Conservation (phyloP, 1,140 invertebrate species). For the Teleogryllus occipitalis region DNA sequence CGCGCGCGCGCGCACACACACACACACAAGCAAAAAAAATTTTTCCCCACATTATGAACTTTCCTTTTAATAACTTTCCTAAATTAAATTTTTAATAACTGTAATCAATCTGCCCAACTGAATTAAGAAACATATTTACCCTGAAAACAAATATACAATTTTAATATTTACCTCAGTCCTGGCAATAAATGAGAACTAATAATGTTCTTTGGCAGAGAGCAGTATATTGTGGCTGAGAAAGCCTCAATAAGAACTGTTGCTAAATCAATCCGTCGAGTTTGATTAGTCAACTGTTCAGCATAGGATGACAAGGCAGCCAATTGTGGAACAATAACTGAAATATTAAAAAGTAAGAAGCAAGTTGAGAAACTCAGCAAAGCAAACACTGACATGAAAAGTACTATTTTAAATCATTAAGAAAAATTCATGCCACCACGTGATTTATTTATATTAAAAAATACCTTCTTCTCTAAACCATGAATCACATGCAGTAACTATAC, state of each 20-base stretch:
- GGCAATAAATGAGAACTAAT: conserved; percentile 41
- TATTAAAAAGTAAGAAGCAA: conserved; percentile 24
- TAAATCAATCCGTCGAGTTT: conserved; percentile 48
- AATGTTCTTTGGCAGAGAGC: conserved; percentile 42
- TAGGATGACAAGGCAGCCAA: conserved; percentile 48
- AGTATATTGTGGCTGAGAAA: conserved; percentile 56
- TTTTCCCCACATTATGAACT: too few relatives aligned
- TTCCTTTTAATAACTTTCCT: too few relatives aligned
- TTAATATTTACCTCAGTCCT: conserved; percentile 37
- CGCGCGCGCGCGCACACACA: too few relatives aligned
- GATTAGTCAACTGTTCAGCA: conserved; percentile 44
- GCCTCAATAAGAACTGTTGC: conserved; percentile 54
- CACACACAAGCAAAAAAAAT: too few relatives aligned
- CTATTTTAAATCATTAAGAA: conserved; percentile 9
- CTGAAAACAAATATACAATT: not conserved
- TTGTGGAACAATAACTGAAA: conserved; percentile 55
- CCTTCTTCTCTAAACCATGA: conserved; percentile 48
- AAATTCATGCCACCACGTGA: not conserved
- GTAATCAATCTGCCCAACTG: too few relatives aligned
- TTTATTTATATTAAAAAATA: conserved; percentile 25
- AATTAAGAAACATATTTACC: too few relatives aligned
- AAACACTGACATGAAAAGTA: conserved; percentile 8
- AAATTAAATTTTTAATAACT: too few relatives aligned
- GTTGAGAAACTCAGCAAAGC: conserved; percentile 17
- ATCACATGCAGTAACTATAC: conserved; percentile 42